These are phyloP conservation scores for Elephantulus edwardii DNA, from an alignment of 2,113 vertebrate genomes.

Conservation along the genomic window DNA sequence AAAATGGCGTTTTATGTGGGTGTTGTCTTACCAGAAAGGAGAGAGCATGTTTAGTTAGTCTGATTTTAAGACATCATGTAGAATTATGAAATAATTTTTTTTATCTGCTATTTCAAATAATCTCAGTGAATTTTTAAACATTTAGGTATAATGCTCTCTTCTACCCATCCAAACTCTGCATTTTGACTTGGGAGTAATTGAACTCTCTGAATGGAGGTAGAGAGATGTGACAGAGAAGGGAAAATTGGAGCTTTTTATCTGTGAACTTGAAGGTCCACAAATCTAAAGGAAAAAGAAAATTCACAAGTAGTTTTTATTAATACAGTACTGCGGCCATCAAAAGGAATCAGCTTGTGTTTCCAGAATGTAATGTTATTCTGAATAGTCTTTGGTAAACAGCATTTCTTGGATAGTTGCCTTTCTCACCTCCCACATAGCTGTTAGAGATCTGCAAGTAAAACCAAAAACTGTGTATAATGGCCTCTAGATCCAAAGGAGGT, in stretches of 20 bases:
- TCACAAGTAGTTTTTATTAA: neutral
- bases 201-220: neutral
- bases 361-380: neutral
- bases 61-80: constrained; percentile 6
- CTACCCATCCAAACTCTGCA: neutral
- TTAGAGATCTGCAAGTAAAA: constrained; percentile 29
- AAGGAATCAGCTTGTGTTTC: neutral
- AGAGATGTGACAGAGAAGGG: neutral
- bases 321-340: neutral
- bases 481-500: neutral
- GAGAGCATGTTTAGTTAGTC: neutral
- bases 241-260: neutral
- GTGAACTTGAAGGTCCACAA: neutral
- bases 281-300: constrained; percentile 36
- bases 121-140: neutral
- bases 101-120: neutral
- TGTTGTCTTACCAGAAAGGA: neutral
- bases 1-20: neutral
- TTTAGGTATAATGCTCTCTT: neutral
- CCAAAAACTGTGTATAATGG: neutral
- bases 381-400: neutral
- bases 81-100: neutral
- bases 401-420: constrained; percentile 11
- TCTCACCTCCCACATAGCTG: neutral
- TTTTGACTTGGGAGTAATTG: neutral